Evolutionary conservation across 1,140 invertebrate species (phyloP).

Genomic region (Tetragonula clypearis): DNA sequence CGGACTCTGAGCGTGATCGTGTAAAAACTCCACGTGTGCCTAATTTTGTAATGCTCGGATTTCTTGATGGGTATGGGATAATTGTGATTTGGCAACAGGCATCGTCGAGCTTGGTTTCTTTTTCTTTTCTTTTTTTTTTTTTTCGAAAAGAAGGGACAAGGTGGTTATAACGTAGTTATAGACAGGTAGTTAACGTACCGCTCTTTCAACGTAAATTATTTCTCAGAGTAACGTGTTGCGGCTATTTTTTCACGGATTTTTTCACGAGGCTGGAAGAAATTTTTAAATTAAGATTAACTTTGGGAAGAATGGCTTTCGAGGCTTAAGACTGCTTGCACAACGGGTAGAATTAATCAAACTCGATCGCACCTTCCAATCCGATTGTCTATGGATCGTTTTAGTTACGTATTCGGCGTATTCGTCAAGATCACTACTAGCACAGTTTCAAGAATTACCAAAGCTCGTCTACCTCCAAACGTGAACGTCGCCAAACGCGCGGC

Average conservation of each 20-base stretch:
- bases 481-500: background rate
- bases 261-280: background rate
- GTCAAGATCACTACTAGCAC: background rate
- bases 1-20: constrained; percentile 30
- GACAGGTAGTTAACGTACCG: background rate
- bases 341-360: too few species aligned
- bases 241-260: background rate
- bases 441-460: too few species aligned
- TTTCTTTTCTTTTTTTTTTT: background rate
- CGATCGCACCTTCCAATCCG: too few species aligned
- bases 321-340: too few species aligned
- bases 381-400: too few species aligned
- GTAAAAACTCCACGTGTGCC: constrained; percentile 7
- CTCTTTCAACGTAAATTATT: background rate
- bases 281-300: background rate
- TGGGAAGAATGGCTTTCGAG: too few species aligned
- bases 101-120: background rate
- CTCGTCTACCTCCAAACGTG: too few species aligned
- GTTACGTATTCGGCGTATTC: background rate
- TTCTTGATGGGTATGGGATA: too few species aligned
- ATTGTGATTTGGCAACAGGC: background rate
- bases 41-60: background rate
- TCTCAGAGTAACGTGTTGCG: background rate
- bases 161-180: background rate
- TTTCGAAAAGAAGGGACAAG: background rate